phyloP scores from a whole-genome alignment of 30 jellyfish, hydroid and myxozoan species.

The Rhopilema esculentum region DNA sequence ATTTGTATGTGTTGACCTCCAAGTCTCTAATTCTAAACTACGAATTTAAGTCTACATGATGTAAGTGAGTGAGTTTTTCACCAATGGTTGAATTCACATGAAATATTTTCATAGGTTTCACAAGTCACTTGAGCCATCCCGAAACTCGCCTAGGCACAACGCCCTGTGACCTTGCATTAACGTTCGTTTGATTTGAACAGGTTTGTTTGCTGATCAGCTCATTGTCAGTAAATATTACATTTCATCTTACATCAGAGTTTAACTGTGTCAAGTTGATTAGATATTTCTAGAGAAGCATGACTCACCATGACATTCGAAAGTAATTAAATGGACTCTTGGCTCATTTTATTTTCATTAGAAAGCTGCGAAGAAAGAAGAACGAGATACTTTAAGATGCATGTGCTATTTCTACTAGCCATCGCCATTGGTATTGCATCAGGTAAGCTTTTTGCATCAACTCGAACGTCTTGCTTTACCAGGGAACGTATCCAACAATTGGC shows the following conservation, averaged over 20 bases:
- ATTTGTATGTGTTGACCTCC: too few species aligned
- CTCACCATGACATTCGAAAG: background rate
- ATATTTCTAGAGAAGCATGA: background rate
- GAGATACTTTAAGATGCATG: background rate
- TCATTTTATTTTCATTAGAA: too few species aligned
- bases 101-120: too few species aligned
- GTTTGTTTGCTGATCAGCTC: background rate
- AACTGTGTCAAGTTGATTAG: background rate
- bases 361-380: background rate
- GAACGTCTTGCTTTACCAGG: background rate
- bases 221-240: background rate
- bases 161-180: too few species aligned
- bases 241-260: background rate
- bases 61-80: too few species aligned
- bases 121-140: too few species aligned
- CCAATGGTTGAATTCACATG: too few species aligned
- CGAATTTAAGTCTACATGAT: too few species aligned
- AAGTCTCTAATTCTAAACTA: too few species aligned
- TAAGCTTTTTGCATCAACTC: background rate
- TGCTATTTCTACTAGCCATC: background rate
- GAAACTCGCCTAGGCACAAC: too few species aligned
- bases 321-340: background rate
- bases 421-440: background rate
- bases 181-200: background rate
- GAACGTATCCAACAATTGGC: too few species aligned